Conservation (phyloP, 2,113 vertebrate genomes). For the Scalopus aquaticus region DNA sequence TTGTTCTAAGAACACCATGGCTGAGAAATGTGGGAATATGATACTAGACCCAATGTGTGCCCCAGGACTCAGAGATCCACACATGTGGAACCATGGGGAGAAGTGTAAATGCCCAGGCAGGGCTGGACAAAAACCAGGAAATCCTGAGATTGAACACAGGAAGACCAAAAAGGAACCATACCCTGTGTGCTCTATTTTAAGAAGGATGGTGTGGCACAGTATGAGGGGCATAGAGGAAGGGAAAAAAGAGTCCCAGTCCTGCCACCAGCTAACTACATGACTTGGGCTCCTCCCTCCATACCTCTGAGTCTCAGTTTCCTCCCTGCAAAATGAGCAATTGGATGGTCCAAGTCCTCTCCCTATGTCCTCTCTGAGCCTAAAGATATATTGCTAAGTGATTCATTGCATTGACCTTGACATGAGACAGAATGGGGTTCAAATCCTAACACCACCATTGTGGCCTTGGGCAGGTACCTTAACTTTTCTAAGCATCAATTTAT, state of each 20-base stretch:
- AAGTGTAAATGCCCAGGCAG: not conserved
- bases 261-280: rapidly evolving
- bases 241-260: not conserved
- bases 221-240: no score
- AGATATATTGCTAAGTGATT: not conserved
- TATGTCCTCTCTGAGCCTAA: not conserved
- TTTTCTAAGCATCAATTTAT: not conserved
- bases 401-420: not conserved
- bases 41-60: not conserved
- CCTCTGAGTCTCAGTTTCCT: not conserved
- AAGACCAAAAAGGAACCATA: not conserved
- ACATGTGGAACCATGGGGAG: not conserved
- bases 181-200: not conserved
- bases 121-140: not conserved
- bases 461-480: not conserved
- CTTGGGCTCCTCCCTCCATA: not conserved
- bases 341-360: not conserved
- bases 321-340: not conserved
- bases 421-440: not conserved
- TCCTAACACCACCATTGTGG: not conserved
- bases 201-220: not conserved
- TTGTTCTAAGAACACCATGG: not conserved
- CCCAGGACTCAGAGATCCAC: not conserved
- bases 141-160: not conserved
- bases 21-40: not conserved